Evolutionary conservation across 2,888 invertebrate species (phyloP), one percentile per base, ranked within the genome.

Genomic region (Trissonchulus latispiculum): DNA sequence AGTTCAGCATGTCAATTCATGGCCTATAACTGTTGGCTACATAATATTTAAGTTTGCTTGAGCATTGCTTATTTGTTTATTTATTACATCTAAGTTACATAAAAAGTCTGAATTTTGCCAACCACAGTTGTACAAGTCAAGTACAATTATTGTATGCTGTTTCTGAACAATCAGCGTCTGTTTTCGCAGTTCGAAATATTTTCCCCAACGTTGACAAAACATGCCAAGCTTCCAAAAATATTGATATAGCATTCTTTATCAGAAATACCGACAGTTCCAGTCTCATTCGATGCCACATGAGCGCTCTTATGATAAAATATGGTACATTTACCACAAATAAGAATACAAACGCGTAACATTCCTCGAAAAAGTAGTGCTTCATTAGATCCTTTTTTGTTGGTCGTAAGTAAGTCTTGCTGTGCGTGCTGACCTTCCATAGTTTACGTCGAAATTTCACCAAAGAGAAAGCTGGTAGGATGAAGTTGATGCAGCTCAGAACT

Each of bases 381-480:
- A 59, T 59, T 15, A 64, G 29, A 59, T 59, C 59, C 23, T 59
- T 59, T 59, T 59, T 23, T 23, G 23, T 59, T 59, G 23, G 59
- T 59, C 28, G 23, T 59, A 28, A 23, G 28, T 23, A 28, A 23
- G 59, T 23, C 28, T 59, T 59, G 23, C 28, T 23, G 33, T 64
- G 29, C 33, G 8, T 8, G 8, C 32, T 64, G 15, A 18, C n/a
- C 8, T 64, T 35, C n/a, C n/a, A n/a, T n/a, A n/a, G n/a, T n/a
- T n/a, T n/a, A 29, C 18, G 32, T 18, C 66, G 66, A 15, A 64
- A 35, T 35, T 64, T 64, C 32, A 32, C 29, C 66, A 64, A 64
- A 15, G 66, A 64, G 29, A 64, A 64, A 18, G 66, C 8, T 64
- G 66, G 66, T 29, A 64, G 66, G 33, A 64, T 64, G 33, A 64